Evolutionary conservation across 2,797 vertebrate species (phyloP), one percentile per base, ranked within the genome.

Genomic region (Chrysocyon brachyurus): DNA sequence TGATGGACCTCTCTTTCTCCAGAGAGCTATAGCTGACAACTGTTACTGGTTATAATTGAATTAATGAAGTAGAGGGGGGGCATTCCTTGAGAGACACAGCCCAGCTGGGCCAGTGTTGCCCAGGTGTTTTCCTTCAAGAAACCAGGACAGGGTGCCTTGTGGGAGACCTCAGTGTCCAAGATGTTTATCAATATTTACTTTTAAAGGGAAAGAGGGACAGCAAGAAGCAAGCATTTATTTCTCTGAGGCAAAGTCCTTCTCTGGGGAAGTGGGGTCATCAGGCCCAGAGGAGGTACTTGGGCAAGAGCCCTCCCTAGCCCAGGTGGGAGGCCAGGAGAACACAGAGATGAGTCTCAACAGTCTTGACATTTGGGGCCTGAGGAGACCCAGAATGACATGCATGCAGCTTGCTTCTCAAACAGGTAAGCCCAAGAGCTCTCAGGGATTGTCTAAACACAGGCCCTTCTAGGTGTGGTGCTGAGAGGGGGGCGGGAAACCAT

Each of bases 121-220:
- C 49, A 75, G 21, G 12, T 63, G 89, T 90, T 33, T 87, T 92
- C 75, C 68, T 93, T 81, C 90, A 3, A 64, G 95, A 97, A 91
- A 63, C 19, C 85, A 95, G 81, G 77, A 90, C 49, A 95, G n/a
- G 26, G 82, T 33, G 28, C 31, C 63, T 87, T 81, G n/a, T 3
- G 11, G 17, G 61, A 90, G 93, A 24, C 82, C 49, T 78, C 63
- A 63, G 33, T 31, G 77, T 91, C 72, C 93, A 95, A 64, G 26
- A 24, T 84, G 26, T 78, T 40, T 85, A 85, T 94, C 9, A 68
- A 63, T 93, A 77, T 95, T 93, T 94, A 81, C n/a, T 31, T 94
- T 94, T 15, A 78, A 52, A 73, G 79, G 78, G 52, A 86, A 72
- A 57, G 54, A 81, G 46, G 16, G 64, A 63, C 59, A 40, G 9